Base-by-base conservation (phyloP, 2,113 vertebrate species). In the Patagioenas fasciata region DNA sequence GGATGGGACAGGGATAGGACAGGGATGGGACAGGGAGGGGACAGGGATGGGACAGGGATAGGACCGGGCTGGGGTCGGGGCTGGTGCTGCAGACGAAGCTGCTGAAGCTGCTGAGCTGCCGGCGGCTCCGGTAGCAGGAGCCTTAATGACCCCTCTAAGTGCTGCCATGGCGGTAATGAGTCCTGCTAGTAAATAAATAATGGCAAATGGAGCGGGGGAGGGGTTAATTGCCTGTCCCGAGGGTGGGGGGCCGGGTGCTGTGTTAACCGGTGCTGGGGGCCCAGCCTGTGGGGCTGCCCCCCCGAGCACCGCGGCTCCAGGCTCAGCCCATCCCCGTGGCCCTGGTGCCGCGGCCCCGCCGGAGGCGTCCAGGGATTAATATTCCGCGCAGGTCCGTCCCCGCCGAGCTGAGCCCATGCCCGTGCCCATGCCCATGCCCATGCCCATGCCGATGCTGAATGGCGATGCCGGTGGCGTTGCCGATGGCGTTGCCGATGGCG, bases 111-210 rank as follows among this genome's bases (percentile, higher is more conserved):
- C 96, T 87, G 40, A 95, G 93, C 51, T 94, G 97, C 96, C 88
- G 71, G 62, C 58, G 34, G 86, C 95, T 69, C 80, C 88, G 1
- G 21, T 24, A 71, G 83, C 62, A 7, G 29, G 58, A 72, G 66
- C 96, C 77, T 91, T 96, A 95, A 96, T 89, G 97, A 91, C 78
- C 36, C 13, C 71, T 66, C 57, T 96, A 95, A 97, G 97, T 92
- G 96, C 96, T 91, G 34, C 69, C 84, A 58, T 9, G 85, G 65
- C 80, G 26, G 84, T 79, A 92, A 96, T 82, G 96, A 97, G 94
- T 83, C 89, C 94, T 65, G 91, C 93, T 95, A 69, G 98, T 98
- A 95, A 98, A 98, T 98, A 97, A 98, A 92, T 98, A 96, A 98
- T 98, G 85, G 79, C 48, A 58, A 44, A 61, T 51, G 83, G 91